These are phyloP conservation scores for Callorhinus ursinus DNA, from an alignment of 2,113 vertebrate species.

Conservation along the genomic window DNA sequence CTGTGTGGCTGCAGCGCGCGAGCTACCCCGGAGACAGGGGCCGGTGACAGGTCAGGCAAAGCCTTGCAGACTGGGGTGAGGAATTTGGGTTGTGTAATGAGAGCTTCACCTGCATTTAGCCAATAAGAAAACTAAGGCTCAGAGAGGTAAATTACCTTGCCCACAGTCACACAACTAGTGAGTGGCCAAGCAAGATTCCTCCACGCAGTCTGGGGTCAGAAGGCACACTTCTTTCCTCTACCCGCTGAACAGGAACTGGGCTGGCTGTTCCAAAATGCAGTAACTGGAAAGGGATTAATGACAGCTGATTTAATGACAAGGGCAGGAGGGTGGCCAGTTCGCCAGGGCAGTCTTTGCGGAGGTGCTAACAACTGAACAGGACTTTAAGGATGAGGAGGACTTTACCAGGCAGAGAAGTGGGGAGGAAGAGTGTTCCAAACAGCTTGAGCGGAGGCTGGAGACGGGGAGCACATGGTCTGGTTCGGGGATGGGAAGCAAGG, in stretches of 20 bases:
- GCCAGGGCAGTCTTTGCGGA: background rate
- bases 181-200: background rate
- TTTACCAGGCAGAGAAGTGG: background rate
- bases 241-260: background rate
- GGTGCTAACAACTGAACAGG: background rate
- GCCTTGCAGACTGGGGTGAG: background rate
- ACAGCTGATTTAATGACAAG: background rate
- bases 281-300: background rate
- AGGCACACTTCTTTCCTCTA: background rate
- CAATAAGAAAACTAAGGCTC: background rate
- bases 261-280: background rate
- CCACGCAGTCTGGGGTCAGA: background rate
- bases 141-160: background rate
- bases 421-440: background rate
- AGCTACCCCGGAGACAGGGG: fast-evolving
- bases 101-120: background rate
- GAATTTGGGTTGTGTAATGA: background rate
- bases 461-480: fast-evolving
- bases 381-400: background rate
- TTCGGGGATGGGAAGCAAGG: background rate
- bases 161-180: background rate
- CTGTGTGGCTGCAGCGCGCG: fast-evolving
- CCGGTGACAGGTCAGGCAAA: background rate
- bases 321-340: background rate
- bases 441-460: background rate